Percentiles rank a stretch among this genome's conserved stretches.
These are phyloP conservation scores for Melanotaenia maccullochi DNA, from an alignment of 2,797 vertebrate species.

Conservation along the genomic window DNA sequence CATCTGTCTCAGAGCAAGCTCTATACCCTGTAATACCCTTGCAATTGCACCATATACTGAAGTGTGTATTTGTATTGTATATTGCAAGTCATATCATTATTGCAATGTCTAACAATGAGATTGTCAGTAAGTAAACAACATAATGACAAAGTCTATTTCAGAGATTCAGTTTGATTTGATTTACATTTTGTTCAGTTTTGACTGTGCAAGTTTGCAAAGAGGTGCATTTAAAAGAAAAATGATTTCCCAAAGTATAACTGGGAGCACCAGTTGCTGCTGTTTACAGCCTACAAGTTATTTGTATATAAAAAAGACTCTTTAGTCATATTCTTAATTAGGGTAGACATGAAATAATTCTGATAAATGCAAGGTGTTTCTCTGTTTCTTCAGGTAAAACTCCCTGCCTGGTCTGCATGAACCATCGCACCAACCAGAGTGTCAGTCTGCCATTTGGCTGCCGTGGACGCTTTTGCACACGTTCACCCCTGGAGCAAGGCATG, in stretches of 20 bases:
- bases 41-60: too few relatives aligned
- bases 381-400: slow-evolving; percentile 89
- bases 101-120: too few relatives aligned
- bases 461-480: slow-evolving; percentile 96
- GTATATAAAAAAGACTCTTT: neutral
- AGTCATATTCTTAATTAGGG: neutral
- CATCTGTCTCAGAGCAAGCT: too few relatives aligned
- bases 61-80: too few relatives aligned
- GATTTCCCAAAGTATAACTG: neutral
- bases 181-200: too few relatives aligned
- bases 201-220: too few relatives aligned
- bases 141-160: too few relatives aligned
- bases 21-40: too few relatives aligned
- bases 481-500: slow-evolving; percentile 95
- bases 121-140: too few relatives aligned
- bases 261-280: neutral
- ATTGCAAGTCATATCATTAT: too few relatives aligned
- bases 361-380: slow-evolving; percentile 17
- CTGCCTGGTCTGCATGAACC: slow-evolving; percentile 98
- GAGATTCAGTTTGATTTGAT: too few relatives aligned
- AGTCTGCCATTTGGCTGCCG: slow-evolving; percentile 96
- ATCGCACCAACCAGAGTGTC: slow-evolving; percentile 97
- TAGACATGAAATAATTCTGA: neutral
- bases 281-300: neutral
- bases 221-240: too few relatives aligned